A percentile compares a stretch with the other conserved stretches of the same genome.
These are phyloP conservation scores for Crotalus tigris DNA, from an alignment of 2,113 vertebrate genomes.

Conservation along the genomic window DNA sequence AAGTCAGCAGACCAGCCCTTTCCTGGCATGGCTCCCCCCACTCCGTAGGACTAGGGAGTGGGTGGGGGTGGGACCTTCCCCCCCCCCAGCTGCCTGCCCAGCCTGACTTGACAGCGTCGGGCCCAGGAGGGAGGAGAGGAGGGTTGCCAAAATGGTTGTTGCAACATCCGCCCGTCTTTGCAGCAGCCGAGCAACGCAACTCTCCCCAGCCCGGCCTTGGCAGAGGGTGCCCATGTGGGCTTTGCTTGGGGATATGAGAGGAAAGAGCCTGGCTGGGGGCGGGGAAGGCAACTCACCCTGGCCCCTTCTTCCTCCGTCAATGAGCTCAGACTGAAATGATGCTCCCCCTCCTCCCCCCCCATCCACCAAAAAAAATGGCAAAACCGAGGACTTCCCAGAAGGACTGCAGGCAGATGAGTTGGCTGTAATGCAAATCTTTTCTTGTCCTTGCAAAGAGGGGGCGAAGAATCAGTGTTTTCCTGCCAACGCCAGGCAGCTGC, in stretches of 20 bases:
- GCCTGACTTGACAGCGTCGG: neutral
- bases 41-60: too few relatives aligned
- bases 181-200: neutral
- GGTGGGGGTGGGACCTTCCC: neutral
- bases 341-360: neutral
- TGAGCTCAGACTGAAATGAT: neutral
- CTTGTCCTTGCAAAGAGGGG: neutral
- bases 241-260: neutral
- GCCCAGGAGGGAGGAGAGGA: neutral
- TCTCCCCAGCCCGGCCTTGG: neutral
- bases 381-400: neutral
- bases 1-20: neutral
- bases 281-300: neutral
- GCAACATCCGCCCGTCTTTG: neutral
- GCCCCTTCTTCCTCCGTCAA: neutral
- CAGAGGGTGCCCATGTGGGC: neutral
- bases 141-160: neutral
- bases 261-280: too few relatives aligned
- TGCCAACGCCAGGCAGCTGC: neutral
- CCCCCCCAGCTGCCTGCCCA: neutral
- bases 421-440: neutral
- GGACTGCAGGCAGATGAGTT: neutral
- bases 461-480: neutral
- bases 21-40: neutral
- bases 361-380: neutral